These are phyloP conservation scores for Vollenhovia emeryi DNA, from an alignment of 1,140 invertebrate species.

Conservation along the genomic window DNA sequence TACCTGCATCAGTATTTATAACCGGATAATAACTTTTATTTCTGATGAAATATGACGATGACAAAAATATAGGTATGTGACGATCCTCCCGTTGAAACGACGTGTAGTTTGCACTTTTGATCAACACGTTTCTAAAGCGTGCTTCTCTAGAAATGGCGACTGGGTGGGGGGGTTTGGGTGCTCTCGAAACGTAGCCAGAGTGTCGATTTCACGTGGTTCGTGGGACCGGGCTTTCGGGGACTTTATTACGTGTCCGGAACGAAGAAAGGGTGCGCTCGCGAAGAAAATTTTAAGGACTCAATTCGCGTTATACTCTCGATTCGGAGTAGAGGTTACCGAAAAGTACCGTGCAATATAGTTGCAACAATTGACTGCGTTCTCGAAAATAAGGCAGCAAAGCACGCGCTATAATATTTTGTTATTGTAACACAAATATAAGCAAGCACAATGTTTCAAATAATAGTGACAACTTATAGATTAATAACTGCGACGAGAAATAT, in stretches of 20 bases:
- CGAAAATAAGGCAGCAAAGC: conserved; percentile 7
- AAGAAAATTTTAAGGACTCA: conserved; percentile 70
- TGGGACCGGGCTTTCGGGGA: conserved; percentile 51
- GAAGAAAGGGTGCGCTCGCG: conserved; percentile 70
- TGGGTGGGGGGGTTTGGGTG: conserved; percentile 49
- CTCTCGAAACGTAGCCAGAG: conserved; percentile 67
- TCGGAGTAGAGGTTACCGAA: not conserved
- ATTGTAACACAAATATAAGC: not conserved
- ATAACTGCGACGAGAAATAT: not conserved
- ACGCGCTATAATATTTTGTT: not conserved
- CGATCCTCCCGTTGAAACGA: not conserved
- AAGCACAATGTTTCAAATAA: not conserved
- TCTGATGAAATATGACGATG: not conserved
- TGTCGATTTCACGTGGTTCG: conserved; percentile 63
- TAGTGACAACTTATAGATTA: not conserved
- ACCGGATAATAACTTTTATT: not conserved
- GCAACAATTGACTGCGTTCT: conserved; percentile 4
- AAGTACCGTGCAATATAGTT: not conserved
- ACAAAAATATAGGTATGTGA: not conserved
- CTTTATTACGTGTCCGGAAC: conserved; percentile 59
- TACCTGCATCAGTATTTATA: not conserved
- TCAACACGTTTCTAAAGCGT: conserved; percentile 9
- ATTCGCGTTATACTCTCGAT: conserved; percentile 44
- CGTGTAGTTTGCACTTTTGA: not conserved
- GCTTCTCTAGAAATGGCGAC: conserved; percentile 35